Evolutionary conservation across 2,113 vertebrate genomes (phyloP).

Genomic region (Accipiter cooperii): DNA sequence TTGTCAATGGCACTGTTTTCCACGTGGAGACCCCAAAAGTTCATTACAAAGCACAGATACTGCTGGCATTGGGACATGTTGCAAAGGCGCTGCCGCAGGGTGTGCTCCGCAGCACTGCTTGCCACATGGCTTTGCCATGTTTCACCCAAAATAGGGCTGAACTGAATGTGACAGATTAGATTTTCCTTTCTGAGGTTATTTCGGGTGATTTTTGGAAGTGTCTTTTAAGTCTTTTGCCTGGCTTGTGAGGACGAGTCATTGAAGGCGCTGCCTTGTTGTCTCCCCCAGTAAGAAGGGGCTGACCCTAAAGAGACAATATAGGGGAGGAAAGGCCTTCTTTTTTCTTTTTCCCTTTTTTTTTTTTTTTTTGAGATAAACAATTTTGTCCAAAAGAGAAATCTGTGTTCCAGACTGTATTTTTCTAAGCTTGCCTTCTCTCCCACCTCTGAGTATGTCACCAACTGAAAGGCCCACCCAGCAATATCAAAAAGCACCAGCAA

Average conservation of each 20-base stretch:
- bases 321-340: not conserved
- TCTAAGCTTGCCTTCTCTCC: not conserved
- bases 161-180: not conserved
- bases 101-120: not conserved
- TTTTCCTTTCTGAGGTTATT: not conserved
- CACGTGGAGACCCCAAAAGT: not conserved
- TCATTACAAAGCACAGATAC: not conserved
- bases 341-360: no score
- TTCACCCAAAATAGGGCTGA: not conserved
- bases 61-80: rapidly evolving
- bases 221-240: not conserved
- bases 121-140: rapidly evolving
- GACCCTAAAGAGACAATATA: not conserved
- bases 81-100: not conserved
- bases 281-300: not conserved
- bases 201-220: not conserved
- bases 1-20: not conserved
- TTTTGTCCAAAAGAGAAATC: not conserved
- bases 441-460: not conserved
- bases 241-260: not conserved
- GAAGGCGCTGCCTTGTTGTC: not conserved
- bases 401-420: not conserved
- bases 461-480: not conserved
- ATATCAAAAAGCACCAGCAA: not conserved
- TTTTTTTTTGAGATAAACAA: not conserved